Evolutionary conservation across 1,140 invertebrate species (phyloP).

Genomic region (Drusus annulatus): DNA sequence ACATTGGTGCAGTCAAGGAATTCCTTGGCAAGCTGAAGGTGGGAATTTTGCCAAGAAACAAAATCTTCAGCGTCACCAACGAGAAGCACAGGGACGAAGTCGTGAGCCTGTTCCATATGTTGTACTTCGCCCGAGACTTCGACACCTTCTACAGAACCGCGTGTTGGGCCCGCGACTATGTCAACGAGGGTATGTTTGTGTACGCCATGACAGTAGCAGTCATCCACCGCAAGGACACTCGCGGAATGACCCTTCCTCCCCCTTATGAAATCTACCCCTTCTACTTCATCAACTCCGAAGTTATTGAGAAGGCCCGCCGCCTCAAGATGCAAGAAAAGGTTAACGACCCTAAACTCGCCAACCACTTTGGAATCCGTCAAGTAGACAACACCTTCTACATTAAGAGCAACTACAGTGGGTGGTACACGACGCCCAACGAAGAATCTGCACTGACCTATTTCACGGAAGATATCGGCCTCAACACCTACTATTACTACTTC

Average conservation of each 20-base stretch:
- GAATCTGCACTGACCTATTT: constrained; percentile 80
- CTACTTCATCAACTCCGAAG: constrained; percentile 73
- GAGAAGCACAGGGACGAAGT: constrained; percentile 68
- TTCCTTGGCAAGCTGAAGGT: constrained; percentile 70
- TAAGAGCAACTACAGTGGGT: constrained; percentile 73
- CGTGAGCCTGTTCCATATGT: constrained; percentile 67
- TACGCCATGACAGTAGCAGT: constrained; percentile 75
- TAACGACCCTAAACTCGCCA: constrained; percentile 58
- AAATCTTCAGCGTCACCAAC: constrained; percentile 72
- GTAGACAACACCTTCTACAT: constrained; percentile 64
- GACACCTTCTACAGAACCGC: constrained; percentile 77
- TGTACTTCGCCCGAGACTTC: constrained; percentile 74
- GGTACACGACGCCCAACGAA: constrained; percentile 70
- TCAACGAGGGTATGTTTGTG: constrained; percentile 76
- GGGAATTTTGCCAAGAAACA: constrained; percentile 68
- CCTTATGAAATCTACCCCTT: constrained; percentile 78
- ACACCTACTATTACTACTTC: constrained; percentile 76
- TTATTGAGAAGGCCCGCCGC: constrained; percentile 72
- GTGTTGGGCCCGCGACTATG: constrained; percentile 71
- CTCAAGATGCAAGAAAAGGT: constrained; percentile 72
- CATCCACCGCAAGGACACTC: constrained; percentile 72
- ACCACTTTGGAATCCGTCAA: constrained; percentile 67
- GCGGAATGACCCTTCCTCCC: constrained; percentile 74
- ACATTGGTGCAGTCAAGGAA: constrained; percentile 69
- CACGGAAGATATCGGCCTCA: constrained; percentile 80